Conservation (phyloP, 2,888 invertebrate species). For the Empis livida region DNA sequence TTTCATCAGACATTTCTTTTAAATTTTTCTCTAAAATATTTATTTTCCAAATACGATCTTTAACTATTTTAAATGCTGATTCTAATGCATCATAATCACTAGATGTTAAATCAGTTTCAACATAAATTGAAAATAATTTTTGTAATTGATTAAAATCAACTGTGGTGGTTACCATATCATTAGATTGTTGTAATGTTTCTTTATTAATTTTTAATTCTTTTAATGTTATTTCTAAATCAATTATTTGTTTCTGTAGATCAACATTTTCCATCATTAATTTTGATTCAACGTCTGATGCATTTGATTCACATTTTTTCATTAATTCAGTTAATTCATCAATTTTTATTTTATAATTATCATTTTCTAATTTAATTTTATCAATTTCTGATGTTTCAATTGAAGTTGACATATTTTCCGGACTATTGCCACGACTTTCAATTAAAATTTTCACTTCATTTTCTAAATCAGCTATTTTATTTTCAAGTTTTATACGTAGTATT, state of each 20-base stretch:
- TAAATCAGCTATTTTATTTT: conserved; percentile 2
- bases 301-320: conserved; percentile 14
- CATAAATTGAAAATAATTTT: conserved; percentile 18
- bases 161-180: neutral
- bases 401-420: neutral
- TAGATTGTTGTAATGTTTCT: too few species aligned
- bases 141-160: conserved; percentile 18
- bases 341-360: neutral
- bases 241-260: conserved; percentile 22
- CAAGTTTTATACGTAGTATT: neutral
- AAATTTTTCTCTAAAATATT: conserved; percentile 43
- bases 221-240: conserved; percentile 26
- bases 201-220: conserved; percentile 6
- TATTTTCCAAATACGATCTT: conserved; percentile 46
- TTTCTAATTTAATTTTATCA: neutral
- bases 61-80: conserved; percentile 40
- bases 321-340: conserved; percentile 6
- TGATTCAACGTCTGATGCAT: conserved; percentile 17
- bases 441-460: conserved; percentile 1
- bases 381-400: neutral
- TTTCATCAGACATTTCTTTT: conserved; percentile 42
- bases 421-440: neutral
- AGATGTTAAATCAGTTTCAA: conserved; percentile 16
- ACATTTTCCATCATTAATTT: conserved; percentile 18
- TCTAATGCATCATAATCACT: conserved; percentile 17